These are phyloP conservation scores for Ameiurus melas DNA, from an alignment of 2,113 vertebrate genomes.

Conservation along the genomic window DNA sequence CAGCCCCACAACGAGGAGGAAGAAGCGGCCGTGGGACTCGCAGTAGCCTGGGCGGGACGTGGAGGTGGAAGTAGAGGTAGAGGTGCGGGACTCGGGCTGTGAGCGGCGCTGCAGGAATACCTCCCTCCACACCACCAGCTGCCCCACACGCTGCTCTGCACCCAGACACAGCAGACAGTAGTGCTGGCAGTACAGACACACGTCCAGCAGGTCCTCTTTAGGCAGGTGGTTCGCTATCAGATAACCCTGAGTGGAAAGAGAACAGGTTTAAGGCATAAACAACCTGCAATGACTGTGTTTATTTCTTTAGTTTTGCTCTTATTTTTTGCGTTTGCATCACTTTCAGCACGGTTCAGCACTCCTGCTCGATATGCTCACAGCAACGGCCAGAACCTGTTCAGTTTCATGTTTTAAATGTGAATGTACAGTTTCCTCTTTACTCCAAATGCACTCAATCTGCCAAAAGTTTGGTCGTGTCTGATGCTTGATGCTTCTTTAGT, in stretches of 20 bases:
- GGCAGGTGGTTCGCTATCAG: conserved; percentile 90
- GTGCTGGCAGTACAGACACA: conserved; percentile 87
- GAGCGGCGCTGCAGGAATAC: conserved; percentile 81
- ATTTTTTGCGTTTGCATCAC: not conserved
- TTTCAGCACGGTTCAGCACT: not conserved
- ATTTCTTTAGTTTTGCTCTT: not conserved
- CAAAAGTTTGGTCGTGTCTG: too few relatives aligned
- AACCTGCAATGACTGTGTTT: not conserved
- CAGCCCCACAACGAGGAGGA: conserved; percentile 92
- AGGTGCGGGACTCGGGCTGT: conserved; percentile 48
- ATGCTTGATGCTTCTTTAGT: too few relatives aligned
- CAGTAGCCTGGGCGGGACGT: conserved; percentile 66
- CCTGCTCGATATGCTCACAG: not conserved
- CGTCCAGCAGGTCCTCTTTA: conserved; percentile 86
- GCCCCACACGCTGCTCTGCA: conserved; percentile 81
- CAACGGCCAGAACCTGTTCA: not conserved
- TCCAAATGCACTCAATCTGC: too few relatives aligned
- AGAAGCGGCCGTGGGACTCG: conserved; percentile 81
- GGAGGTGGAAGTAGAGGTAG: not conserved
- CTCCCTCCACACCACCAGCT: conserved; percentile 92
- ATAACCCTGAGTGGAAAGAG: conserved; percentile 77
- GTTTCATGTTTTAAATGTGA: not conserved
- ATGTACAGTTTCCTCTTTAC: too few relatives aligned
- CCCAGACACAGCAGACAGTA: conserved; percentile 85
- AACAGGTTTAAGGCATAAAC: not conserved